These are phyloP conservation scores for Cybosia mesomella DNA, from an alignment of 2,888 invertebrate genomes.

Conservation along the genomic window DNA sequence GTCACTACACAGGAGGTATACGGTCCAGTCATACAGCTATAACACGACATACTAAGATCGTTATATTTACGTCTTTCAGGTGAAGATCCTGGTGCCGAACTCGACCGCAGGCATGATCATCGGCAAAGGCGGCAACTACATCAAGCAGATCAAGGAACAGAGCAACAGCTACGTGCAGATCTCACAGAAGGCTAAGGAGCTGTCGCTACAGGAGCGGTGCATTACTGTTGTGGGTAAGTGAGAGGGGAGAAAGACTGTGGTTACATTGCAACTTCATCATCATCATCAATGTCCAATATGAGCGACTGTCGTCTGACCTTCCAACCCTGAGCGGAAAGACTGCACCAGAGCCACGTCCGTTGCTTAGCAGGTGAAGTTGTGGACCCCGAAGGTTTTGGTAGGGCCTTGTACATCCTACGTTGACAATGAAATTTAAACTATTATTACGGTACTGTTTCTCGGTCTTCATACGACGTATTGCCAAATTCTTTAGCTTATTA, in stretches of 20 bases:
- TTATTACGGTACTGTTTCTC: too few species aligned
- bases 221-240: constrained; percentile 95
- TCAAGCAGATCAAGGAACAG: constrained; percentile 97
- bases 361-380: too few species aligned
- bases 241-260: not conserved
- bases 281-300: too few species aligned
- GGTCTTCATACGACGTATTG: too few species aligned
- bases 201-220: constrained; percentile 96
- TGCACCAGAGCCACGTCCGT: too few species aligned
- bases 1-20: too few species aligned
- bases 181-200: constrained; percentile 98
- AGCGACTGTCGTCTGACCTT: too few species aligned
- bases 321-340: too few species aligned
- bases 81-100: constrained; percentile 98
- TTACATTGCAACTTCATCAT: not conserved
- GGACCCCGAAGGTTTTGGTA: too few species aligned
- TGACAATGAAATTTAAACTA: too few species aligned
- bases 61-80: constrained; percentile 72
- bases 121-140: constrained; percentile 98
- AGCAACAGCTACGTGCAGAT: constrained; percentile 98
- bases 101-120: constrained; percentile 99
- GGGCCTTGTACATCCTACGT: too few species aligned
- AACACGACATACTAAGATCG: not conserved
- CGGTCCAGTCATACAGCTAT: not conserved
- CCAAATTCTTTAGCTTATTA: too few species aligned